Percentiles rank a stretch among this genome's conserved stretches.
Conservation (phyloP, 2,113 vertebrate species). For the Panthera tigris region DNA sequence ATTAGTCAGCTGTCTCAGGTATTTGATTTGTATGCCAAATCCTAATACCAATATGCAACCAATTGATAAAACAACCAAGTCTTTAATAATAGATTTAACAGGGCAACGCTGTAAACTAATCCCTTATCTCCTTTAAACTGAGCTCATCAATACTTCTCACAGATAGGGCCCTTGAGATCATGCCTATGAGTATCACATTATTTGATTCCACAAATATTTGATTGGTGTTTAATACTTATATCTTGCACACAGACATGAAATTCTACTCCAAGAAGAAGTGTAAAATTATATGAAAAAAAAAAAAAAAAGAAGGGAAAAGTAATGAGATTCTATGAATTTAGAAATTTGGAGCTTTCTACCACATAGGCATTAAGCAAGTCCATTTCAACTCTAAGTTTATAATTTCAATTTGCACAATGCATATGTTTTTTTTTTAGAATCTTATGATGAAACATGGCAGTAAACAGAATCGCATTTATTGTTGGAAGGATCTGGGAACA, state of each 20-base stretch:
- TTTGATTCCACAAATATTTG: background rate
- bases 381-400: conserved; percentile 24
- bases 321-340: background rate
- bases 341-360: background rate
- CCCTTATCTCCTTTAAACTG: background rate
- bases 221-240: background rate
- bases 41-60: background rate
- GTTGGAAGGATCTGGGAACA: background rate
- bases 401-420: conserved; percentile 4
- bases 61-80: background rate
- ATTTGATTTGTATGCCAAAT: background rate
- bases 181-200: background rate
- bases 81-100: background rate
- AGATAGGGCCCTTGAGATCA: background rate
- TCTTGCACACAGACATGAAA: background rate
- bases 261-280: background rate
- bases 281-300: background rate
- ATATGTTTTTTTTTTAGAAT: background rate
- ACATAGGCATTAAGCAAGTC: background rate
- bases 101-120: background rate
- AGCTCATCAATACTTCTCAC: background rate
- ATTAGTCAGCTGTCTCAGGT: background rate
- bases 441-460: background rate
- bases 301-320: background rate
- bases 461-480: conserved; percentile 23